Conservation (phyloP, 2,888 invertebrate genomes). For the Zootermopsis nevadensis region DNA sequence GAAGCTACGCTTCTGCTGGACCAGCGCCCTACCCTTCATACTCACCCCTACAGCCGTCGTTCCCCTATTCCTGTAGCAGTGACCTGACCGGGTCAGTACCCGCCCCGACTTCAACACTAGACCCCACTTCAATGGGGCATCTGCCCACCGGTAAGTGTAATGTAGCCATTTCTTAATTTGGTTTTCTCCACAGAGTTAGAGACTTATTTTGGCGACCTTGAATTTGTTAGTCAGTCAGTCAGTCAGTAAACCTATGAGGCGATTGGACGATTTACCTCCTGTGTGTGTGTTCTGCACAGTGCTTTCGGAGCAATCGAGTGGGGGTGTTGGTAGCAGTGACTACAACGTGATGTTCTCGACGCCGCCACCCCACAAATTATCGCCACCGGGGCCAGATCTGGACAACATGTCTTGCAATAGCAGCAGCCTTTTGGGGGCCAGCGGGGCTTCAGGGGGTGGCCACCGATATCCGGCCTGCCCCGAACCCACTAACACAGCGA, state of each 20-base stretch:
- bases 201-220: no score
- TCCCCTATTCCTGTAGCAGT: constrained; percentile 45
- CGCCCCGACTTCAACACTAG: constrained; percentile 19
- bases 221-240: no score
- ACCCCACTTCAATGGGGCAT: constrained; percentile 59
- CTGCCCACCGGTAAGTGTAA: constrained; percentile 69
- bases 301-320: constrained; percentile 50
- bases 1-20: constrained; percentile 63
- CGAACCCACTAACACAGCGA: constrained; percentile 33
- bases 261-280: neutral
- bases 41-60: constrained; percentile 65
- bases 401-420: constrained; percentile 46
- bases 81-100: neutral
- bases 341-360: constrained; percentile 52
- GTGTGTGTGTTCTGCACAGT: constrained; percentile 41
- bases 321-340: constrained; percentile 40
- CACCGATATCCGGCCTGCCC: constrained; percentile 16
- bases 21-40: constrained; percentile 62
- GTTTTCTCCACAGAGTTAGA: no score
- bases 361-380: constrained; percentile 45
- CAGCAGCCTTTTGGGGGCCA: constrained; percentile 26
- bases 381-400: constrained; percentile 48
- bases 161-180: neutral
- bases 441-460: neutral
- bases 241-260: no score